phyloP scores from a whole-genome alignment of 2,113 vertebrate genomes.

The Nibea albiflora region DNA sequence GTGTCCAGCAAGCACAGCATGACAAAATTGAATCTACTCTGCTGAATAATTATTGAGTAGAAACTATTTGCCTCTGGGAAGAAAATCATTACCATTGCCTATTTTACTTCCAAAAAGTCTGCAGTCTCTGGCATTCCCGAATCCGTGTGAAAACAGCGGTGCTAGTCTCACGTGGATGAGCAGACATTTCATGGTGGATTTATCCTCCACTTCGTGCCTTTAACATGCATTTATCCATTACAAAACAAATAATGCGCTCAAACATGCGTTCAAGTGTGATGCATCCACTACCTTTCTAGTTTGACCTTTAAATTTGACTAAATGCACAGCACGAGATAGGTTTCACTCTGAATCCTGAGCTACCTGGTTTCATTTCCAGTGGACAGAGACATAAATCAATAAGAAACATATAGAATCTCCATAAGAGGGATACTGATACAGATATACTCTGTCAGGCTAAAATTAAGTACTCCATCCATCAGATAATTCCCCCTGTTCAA shows the following conservation, averaged over 20 bases:
- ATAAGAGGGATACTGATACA: constrained; percentile 38
- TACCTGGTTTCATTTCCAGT: constrained; percentile 41
- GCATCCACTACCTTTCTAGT: constrained; percentile 8
- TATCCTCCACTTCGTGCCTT: constrained; percentile 18
- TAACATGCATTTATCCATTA: constrained; percentile 19
- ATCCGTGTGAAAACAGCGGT: constrained; percentile 3
- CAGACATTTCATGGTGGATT: background rate
- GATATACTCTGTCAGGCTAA: constrained; percentile 33
- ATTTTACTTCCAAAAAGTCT: constrained; percentile 20
- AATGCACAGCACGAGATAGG: constrained; percentile 18
- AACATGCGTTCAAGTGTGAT: constrained; percentile 9
- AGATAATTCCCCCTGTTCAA: constrained; percentile 26
- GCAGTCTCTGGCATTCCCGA: constrained; percentile 1
- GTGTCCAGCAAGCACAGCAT: constrained; percentile 15
- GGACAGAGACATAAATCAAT: constrained; percentile 56
- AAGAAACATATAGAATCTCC: constrained; percentile 47
- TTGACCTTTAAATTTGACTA: constrained; percentile 62
- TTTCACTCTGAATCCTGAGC: constrained; percentile 31
- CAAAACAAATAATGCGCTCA: constrained; percentile 19
- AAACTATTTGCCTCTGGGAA: constrained; percentile 25
- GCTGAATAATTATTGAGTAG: constrained; percentile 30
- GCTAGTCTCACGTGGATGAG: background rate
- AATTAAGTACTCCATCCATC: constrained; percentile 10
- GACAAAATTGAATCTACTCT: constrained; percentile 13
- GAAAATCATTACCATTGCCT: constrained; percentile 15